These are phyloP conservation scores for Rhamphomyia laevipes DNA, from an alignment of 2,888 invertebrate species.

Conservation along the genomic window DNA sequence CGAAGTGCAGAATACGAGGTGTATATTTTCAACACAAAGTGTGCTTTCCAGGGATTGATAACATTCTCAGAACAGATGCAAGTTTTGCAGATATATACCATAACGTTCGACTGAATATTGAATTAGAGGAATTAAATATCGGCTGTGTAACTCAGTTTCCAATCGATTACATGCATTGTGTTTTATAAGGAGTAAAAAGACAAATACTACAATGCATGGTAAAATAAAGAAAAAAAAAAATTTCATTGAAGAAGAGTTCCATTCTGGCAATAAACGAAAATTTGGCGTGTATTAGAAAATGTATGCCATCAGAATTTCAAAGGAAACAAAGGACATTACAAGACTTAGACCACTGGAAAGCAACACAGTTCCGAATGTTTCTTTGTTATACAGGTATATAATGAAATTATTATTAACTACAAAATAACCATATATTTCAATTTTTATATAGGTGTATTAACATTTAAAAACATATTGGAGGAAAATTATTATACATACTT, in stretches of 20 bases:
- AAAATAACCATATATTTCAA: no score
- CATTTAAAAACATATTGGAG: no score
- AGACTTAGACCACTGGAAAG: slow-evolving; percentile 2
- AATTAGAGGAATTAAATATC: no score
- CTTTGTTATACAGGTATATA: slow-evolving; percentile 1
- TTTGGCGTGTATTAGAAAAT: slow-evolving; percentile 1
- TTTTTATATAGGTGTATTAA: no score
- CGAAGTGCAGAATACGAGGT: no score
- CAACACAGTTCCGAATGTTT: background rate
- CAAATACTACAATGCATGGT: slow-evolving; percentile 2
- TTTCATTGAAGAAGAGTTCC: background rate
- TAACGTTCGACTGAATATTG: no score
- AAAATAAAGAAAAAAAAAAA: background rate
- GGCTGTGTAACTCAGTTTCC: slow-evolving; percentile 1
- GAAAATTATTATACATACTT: no score
- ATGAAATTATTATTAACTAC: no score
- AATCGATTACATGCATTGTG: slow-evolving; percentile 1
- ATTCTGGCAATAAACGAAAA: background rate
- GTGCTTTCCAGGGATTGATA: no score
- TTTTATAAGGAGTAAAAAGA: background rate
- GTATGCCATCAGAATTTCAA: slow-evolving; percentile 2
- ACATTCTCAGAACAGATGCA: no score
- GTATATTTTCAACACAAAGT: no score
- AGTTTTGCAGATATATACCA: no score
- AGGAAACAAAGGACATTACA: slow-evolving; percentile 2